Evolutionary conservation across 2,888 invertebrate genomes (phyloP).

Genomic region (Busseola fusca): DNA sequence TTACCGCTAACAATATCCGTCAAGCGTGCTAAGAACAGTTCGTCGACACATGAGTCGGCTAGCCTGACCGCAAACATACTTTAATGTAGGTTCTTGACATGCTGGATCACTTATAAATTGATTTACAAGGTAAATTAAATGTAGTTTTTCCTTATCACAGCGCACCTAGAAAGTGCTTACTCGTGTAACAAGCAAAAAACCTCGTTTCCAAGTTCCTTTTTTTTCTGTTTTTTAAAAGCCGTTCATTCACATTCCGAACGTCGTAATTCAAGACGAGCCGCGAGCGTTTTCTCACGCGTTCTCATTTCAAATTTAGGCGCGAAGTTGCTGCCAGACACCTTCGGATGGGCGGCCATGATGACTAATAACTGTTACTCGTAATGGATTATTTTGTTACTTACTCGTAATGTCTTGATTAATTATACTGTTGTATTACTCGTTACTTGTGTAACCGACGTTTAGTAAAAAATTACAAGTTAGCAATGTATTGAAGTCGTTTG

Average conservation of each 20-base stretch:
- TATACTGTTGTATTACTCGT: background rate
- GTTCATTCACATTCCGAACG: constrained; percentile 80
- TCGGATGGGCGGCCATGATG: constrained; percentile 58
- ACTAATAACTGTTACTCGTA: constrained; percentile 36
- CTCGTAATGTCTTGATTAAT: constrained; percentile 31
- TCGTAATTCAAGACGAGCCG: constrained; percentile 77
- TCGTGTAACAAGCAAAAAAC: constrained; percentile 70
- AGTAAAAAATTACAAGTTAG: constrained; percentile 15
- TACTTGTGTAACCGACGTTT: constrained; percentile 4
- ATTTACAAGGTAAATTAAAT: constrained; percentile 53
- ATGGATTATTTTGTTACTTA: constrained; percentile 39
- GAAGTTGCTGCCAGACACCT: constrained; percentile 73
- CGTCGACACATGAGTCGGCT: constrained; percentile 45
- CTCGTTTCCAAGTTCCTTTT: constrained; percentile 56
- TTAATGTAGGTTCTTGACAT: constrained; percentile 41
- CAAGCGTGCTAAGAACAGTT: constrained; percentile 44
- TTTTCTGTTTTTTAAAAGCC: constrained; percentile 53
- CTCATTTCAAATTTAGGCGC: constrained; percentile 83
- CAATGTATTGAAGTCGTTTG: constrained; percentile 15
- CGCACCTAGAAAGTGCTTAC: constrained; percentile 48
- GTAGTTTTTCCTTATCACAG: constrained; percentile 56
- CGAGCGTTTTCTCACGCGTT: constrained; percentile 84
- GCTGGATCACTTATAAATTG: constrained; percentile 44
- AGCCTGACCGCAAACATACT: constrained; percentile 48
- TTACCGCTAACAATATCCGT: constrained; percentile 45